Evolutionary conservation across 64 coral and sea anemone species (phyloP), one percentile per base, ranked within the genome.

Genomic region (Astreopora myriophthalma): DNA sequence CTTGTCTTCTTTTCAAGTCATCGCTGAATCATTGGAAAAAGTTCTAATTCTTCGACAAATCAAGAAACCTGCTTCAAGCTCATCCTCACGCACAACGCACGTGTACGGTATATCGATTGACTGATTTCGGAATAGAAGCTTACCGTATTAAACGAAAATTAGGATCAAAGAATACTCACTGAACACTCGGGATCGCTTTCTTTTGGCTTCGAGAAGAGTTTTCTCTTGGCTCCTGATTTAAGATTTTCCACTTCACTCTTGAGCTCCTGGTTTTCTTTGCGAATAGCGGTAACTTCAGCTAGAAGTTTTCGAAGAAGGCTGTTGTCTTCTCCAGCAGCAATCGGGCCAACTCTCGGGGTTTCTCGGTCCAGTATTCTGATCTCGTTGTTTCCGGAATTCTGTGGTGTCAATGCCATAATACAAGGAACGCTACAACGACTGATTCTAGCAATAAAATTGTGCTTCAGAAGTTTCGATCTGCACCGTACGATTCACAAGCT

Each of bases 221-320:
- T 29, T 34, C 69, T 71, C 32, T 33, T 71, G 0, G 69, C 32
- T 71, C 32, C 32, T 34, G 0, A 33, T 33, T 29, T 71, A 71
- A 71, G 69, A 71, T 71, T 71, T 34, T 29, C 31, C 13, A 71
- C 69, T 71, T 71, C 13, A 71, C 69, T 71, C 32, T 35, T 33
- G 8, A 71, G 69, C 17, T 71, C 28, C 69, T 71, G 24, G 32
- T 71, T 71, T 71, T 71, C 69, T 71, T 71, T 71, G 69, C 69
- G 69, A 34, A 71, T 71, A 6, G 14, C 69, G 3, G 69, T 17
- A 71, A 71, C 29, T 71, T 71, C 69, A 33, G 69, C 69, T 33
- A 71, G 28, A 17, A 71, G 31, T 71, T 34, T 29, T 34, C 28
- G 4, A 29, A 71, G 14, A 34, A 71, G 25, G 32, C 19, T 16